phyloP scores from a whole-genome alignment of 2,888 invertebrate species.

The Sclerodermus sp. region DNA sequence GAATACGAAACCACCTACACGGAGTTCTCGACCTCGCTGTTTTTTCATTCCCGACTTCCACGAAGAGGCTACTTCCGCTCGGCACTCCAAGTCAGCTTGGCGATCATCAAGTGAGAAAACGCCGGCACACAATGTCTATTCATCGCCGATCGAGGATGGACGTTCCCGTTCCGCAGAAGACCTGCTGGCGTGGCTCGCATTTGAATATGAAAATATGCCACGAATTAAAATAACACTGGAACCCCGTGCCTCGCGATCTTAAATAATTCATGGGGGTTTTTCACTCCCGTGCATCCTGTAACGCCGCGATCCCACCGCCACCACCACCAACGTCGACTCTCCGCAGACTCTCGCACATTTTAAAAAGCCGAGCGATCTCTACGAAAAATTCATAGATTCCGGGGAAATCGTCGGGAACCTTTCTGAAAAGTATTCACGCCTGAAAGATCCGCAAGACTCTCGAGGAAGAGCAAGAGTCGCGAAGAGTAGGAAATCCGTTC shows the following conservation, averaged over 20 bases:
- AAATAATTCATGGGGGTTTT: constrained; percentile 49
- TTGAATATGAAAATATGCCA: constrained; percentile 51
- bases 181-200: constrained; percentile 23
- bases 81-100: constrained; percentile 19
- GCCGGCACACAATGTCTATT: constrained; percentile 29
- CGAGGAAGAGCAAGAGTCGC: too few relatives aligned
- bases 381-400: too few relatives aligned
- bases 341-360: too few relatives aligned
- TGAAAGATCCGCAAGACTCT: too few relatives aligned
- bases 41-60: background rate
- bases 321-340: too few relatives aligned
- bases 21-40: too few relatives aligned
- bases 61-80: constrained; percentile 29
- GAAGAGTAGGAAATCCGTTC: too few relatives aligned
- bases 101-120: constrained; percentile 9
- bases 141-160: constrained; percentile 35
- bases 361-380: too few relatives aligned
- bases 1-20: too few relatives aligned
- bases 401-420: too few relatives aligned
- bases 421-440: too few relatives aligned
- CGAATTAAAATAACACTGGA: constrained; percentile 52
- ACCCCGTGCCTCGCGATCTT: constrained; percentile 30
- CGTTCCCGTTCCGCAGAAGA: constrained; percentile 17
- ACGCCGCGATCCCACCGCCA: too few relatives aligned
- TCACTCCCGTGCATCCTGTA: constrained; percentile 9